Conservation (phyloP, 2,888 invertebrate genomes). For the Chloroclystis v-ata region DNA sequence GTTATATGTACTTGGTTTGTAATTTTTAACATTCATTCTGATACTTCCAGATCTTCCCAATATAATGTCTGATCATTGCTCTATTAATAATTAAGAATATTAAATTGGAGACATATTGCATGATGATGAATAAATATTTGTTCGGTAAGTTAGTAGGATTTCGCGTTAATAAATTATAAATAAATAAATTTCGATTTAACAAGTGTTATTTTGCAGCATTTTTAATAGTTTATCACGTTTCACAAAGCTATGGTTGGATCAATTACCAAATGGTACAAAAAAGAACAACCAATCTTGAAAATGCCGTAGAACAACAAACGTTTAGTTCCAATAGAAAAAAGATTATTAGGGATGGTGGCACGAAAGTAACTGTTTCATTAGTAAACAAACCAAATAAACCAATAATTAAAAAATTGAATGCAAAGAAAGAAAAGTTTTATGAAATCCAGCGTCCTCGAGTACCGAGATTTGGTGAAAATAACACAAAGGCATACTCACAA, state of each 20-base stretch:
- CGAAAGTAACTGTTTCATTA: background rate
- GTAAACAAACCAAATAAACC: background rate
- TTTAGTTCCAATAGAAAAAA: background rate
- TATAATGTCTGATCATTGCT: too few relatives aligned
- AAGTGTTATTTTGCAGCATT: background rate
- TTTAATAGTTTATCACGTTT: background rate
- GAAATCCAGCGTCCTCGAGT: background rate
- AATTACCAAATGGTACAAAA: background rate
- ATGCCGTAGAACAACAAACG: background rate
- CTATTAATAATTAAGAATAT: too few relatives aligned
- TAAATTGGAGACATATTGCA: too few relatives aligned
- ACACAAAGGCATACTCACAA: too few relatives aligned
- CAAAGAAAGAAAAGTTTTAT: background rate
- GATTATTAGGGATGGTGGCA: background rate
- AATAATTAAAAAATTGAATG: background rate
- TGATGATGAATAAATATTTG: background rate
- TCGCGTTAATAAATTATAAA: too few relatives aligned
- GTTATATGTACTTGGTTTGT: too few relatives aligned
- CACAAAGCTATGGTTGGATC: background rate
- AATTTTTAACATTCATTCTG: too few relatives aligned
- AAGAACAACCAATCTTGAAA: background rate
- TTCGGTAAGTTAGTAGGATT: background rate
- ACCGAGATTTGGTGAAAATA: background rate
- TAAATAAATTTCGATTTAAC: too few relatives aligned
- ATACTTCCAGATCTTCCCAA: too few relatives aligned